Evolutionary conservation across 2,797 vertebrate species (phyloP), one percentile per base, ranked within the genome.

Genomic region (Liparis tanakae): DNA sequence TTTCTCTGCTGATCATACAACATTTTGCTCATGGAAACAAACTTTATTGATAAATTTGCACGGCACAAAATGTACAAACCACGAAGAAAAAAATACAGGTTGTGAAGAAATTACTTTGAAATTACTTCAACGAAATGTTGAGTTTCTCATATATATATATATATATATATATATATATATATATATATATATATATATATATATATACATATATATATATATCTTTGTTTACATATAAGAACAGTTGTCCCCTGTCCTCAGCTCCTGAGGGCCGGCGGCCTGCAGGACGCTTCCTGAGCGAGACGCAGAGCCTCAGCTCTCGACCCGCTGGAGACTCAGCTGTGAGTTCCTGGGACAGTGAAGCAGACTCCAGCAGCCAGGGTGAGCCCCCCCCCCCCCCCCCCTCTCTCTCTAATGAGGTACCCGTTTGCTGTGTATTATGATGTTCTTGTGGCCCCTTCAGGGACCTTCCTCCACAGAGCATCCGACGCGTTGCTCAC

Each of bases 341-440:
- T 10, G 92, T 98, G 94, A 98, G 98, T 82, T 98, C 97, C 22
- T 99, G 98, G 98, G 96, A 97, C 55, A 94, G 97, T 2, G 97
- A 99, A 6, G 91, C 94, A 0, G 95, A 95, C 34, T 98, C 96
- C 74, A 92, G 95, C 76, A 97, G 95, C 84, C 95, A 97, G 95
- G 97, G 98, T 99, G 87, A 30, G 25, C 25, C 25, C 3, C 25
- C 3, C 25, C 25, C 25, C 25, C 25, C 25, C 25, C 3, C 25
- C 3, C 25, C 3, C 25, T 30, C 25, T 30, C 25, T 30, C 25
- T 30, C 25, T 30, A 30, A 30, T 30, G 25, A 30, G 25, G 25
- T 30, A 30, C 37, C 14, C 1, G 2, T 66, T 34, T 68, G 9
- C 8, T 8, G 12, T 20, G 25, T 30, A 30, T 30, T 30, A 30